Base-by-base conservation (phyloP, 2,797 vertebrate genomes). In the Arremon brunneinucha region DNA sequence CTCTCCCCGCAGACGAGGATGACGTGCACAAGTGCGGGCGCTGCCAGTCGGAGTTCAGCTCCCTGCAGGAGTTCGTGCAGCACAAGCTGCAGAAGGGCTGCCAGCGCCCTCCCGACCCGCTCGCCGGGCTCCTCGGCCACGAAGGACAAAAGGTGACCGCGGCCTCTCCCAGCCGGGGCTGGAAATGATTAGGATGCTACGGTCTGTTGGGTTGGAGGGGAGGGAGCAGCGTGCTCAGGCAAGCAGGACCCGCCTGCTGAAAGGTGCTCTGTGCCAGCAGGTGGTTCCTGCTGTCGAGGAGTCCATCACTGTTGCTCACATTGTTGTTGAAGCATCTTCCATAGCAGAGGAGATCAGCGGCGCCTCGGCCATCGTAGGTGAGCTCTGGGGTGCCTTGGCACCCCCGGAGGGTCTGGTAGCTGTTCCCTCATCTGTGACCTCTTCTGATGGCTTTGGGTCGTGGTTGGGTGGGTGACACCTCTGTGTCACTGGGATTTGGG, bases 21-120 rank as follows among this genome's bases (percentile, higher is more conserved):
- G 98, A 99, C 8, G 98, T 99, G 92, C 99, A 99, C 82, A 98
- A 98, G 92, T 99, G 99, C 11, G 99, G 99, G 22, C 99, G 99
- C 71, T 99, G 99, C 97, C 99, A 99, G 90, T 77, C 97, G 0
- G 99, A 99, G 98, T 99, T 99, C 95, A 98, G 98, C 37, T 97
- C 98, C 34, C 94, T 99, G 98, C 98, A 99, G 90, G 98, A 98
- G 70, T 99, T 99, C 50, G 99, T 99, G 76, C 99, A 99, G 63
- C 99, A 99, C 97, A 99, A 99, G 89, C 90, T 99, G 43, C 99
- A 98, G 20, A 98, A 99, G 56, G 93, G 64, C 95, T 99, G 99
- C 95, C 98, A 97, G 93, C 98, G 98, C 15, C 87, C 83, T 28
- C 98, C 97, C 26, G 97, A 97, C 18, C 84, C 96, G n/a, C 43